A percentile compares a stretch with the other conserved stretches of the same genome.
Conservation (phyloP, 2,113 vertebrate species). For the Leptobrachium leishanense region DNA sequence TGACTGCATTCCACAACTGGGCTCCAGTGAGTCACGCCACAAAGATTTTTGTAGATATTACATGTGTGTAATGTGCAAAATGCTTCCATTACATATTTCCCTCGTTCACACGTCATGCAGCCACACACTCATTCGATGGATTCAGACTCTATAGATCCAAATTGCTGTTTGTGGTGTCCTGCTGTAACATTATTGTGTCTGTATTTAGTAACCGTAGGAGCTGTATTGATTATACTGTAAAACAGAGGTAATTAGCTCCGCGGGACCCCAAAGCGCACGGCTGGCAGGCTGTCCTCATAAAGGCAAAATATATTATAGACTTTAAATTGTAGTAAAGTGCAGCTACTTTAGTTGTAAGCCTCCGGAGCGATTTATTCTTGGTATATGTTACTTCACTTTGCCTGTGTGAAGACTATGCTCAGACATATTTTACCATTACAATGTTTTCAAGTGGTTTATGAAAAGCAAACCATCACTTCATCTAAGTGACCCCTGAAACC, state of each 20-base stretch:
- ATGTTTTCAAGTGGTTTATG: too few relatives aligned
- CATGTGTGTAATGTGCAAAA: conserved; percentile 20
- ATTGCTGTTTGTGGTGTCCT: background rate
- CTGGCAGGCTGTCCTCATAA: too few relatives aligned
- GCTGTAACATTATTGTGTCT: background rate
- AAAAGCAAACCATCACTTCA: too few relatives aligned
- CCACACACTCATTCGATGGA: background rate
- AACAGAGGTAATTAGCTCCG: background rate
- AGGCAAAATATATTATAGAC: too few relatives aligned
- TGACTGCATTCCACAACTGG: conserved; percentile 30
- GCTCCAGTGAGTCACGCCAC: conserved; percentile 23
- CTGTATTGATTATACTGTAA: background rate
- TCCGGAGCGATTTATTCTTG: too few relatives aligned
- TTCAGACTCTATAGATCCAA: background rate
- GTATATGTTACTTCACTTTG: too few relatives aligned
- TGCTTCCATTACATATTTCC: background rate
- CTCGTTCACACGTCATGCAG: background rate
- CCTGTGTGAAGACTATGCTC: too few relatives aligned
- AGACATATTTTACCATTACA: too few relatives aligned
- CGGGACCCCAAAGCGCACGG: background rate
- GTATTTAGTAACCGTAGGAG: background rate
- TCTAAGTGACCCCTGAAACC: too few relatives aligned
- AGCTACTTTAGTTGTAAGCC: too few relatives aligned
- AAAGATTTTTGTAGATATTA: conserved; percentile 2
- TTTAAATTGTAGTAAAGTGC: too few relatives aligned